These are phyloP conservation scores for Auanema sp. DNA, from an alignment of 2,888 invertebrate species.

Conservation along the genomic window DNA sequence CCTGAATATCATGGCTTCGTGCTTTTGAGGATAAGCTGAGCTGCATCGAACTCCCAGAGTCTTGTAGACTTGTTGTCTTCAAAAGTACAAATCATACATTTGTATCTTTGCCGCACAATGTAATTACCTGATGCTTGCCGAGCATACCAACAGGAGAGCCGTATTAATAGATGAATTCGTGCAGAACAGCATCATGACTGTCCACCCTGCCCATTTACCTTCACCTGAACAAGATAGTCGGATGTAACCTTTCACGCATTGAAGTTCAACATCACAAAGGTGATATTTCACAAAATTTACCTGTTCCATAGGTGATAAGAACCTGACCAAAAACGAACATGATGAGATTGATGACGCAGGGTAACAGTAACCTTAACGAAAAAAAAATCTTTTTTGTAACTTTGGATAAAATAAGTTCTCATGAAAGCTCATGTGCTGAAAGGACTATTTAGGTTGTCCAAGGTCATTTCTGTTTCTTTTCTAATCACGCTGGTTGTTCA, in stretches of 20 bases:
- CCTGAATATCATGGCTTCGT: slow-evolving; percentile 15
- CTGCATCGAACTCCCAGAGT: slow-evolving; percentile 3
- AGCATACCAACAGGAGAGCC: slow-evolving; percentile 55
- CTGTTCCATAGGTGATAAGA: slow-evolving; percentile 60
- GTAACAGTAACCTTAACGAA: slow-evolving; percentile 47
- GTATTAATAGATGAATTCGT: slow-evolving; percentile 60
- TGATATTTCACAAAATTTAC: slow-evolving; percentile 4
- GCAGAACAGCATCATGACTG: slow-evolving; percentile 52
- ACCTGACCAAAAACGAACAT: slow-evolving; percentile 59
- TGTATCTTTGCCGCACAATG: background rate
- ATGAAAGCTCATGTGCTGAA: too few relatives aligned
- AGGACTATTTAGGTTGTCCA: too few relatives aligned
- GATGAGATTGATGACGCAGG: slow-evolving; percentile 57
- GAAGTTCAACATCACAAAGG: background rate
- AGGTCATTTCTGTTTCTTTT: too few relatives aligned
- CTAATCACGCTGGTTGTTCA: too few relatives aligned
- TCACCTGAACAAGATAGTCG: slow-evolving; percentile 28
- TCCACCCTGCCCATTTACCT: slow-evolving; percentile 62
- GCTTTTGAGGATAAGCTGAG: slow-evolving; percentile 3
- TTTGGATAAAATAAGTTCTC: background rate
- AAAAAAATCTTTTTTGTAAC: background rate
- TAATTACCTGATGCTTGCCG: slow-evolving; percentile 49
- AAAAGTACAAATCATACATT: background rate
- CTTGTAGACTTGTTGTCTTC: slow-evolving; percentile 11
- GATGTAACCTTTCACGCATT: background rate